These are phyloP conservation scores for Cladopsammia gracilis DNA, from an alignment of 64 coral and sea anemone genomes.

Conservation along the genomic window DNA sequence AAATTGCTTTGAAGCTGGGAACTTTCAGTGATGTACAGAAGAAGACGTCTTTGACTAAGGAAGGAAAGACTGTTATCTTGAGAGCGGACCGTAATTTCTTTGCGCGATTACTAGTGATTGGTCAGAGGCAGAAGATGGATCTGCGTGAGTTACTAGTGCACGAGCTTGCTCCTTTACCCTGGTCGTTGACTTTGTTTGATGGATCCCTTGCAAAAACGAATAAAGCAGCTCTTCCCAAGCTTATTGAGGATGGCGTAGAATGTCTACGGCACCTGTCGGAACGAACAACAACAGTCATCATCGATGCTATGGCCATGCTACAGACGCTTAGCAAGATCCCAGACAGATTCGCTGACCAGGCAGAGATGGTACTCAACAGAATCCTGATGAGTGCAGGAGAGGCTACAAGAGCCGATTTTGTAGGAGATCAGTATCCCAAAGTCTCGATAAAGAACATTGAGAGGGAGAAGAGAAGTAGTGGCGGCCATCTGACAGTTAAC, in stretches of 20 bases:
- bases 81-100: slow-evolving; percentile 75
- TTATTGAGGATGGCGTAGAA: slow-evolving; percentile 26
- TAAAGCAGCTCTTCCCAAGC: slow-evolving; percentile 61
- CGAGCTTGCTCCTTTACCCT: slow-evolving; percentile 61
- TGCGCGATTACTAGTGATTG: no score
- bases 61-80: slow-evolving; percentile 49
- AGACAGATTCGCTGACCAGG: slow-evolving; percentile 49
- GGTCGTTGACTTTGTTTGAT: slow-evolving; percentile 60
- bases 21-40: slow-evolving; percentile 36
- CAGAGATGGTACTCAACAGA: slow-evolving; percentile 44
- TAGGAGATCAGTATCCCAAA: slow-evolving; percentile 55
- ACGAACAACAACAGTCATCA: slow-evolving; percentile 46
- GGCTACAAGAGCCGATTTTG: slow-evolving; percentile 42
- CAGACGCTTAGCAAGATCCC: slow-evolving; percentile 26
- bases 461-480: neutral
- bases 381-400: slow-evolving; percentile 42
- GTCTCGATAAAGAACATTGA: slow-evolving; percentile 53
- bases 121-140: no score
- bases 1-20: slow-evolving; percentile 15
- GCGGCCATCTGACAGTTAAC: slow-evolving; percentile 6
- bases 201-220: slow-evolving; percentile 66
- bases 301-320: slow-evolving; percentile 72
- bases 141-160: slow-evolving; percentile 44
- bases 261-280: neutral
- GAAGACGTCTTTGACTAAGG: slow-evolving; percentile 22